phyloP scores from a whole-genome alignment of 2,888 invertebrate genomes.

The Scotopteryx bipunctaria region DNA sequence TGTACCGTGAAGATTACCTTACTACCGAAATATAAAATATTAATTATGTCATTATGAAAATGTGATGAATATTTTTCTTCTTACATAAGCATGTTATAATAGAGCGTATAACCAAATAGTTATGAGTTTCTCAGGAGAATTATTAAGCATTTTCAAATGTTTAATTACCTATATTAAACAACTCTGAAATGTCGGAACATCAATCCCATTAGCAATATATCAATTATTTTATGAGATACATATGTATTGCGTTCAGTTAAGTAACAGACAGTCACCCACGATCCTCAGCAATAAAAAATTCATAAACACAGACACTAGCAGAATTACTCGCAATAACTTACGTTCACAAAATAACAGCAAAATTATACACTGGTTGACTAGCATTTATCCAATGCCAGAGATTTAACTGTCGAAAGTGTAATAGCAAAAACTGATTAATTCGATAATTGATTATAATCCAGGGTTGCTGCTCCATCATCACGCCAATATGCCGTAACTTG shows the following conservation, averaged over 20 bases:
- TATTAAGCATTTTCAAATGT: no score
- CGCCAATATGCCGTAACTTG: neutral
- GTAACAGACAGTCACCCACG: no score
- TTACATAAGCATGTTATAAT: slow-evolving; percentile 12
- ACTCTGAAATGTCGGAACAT: no score
- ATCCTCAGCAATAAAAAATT: neutral
- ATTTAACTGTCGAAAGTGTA: slow-evolving; percentile 38
- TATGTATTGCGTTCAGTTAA: no score
- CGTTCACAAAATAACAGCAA: slow-evolving; percentile 11
- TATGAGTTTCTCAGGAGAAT: no score
- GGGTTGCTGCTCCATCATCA: slow-evolving; percentile 31
- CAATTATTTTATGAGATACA: no score
- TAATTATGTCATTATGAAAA: slow-evolving; percentile 10
- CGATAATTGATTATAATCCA: slow-evolving; percentile 28
- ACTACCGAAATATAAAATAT: slow-evolving; percentile 11
- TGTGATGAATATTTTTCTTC: neutral
- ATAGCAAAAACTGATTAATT: slow-evolving; percentile 34
- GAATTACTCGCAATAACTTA: neutral
- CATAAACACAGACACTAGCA: neutral
- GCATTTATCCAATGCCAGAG: slow-evolving; percentile 26
- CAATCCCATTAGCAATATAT: no score
- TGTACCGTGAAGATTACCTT: slow-evolving; percentile 29
- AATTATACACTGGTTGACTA: slow-evolving; percentile 23
- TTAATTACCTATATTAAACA: no score
- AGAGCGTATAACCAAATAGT: no score